Conservation (phyloP, 1,140 invertebrate species). For the Stegodyphus mimosarum region DNA sequence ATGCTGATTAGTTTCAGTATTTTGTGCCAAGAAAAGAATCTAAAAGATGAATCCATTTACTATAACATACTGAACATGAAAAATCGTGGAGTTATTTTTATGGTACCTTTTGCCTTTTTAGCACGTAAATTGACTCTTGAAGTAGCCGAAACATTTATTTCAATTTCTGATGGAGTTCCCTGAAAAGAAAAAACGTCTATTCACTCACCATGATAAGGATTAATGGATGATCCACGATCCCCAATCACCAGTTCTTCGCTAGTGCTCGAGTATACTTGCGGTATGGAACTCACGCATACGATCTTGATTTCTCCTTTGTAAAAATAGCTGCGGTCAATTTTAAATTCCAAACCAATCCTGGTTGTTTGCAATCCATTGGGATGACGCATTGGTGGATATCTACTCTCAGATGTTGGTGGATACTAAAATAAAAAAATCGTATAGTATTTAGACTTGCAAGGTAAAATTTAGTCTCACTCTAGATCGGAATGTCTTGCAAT, state of each 20-base stretch:
- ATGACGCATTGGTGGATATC: slow-evolving; percentile 48
- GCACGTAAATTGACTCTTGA: slow-evolving; percentile 25
- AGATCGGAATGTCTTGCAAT: too few species aligned
- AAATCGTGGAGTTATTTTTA: too few species aligned
- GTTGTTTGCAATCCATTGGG: slow-evolving; percentile 50
- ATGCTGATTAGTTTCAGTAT: too few species aligned
- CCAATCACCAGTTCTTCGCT: slow-evolving; percentile 62
- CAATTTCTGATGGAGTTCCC: slow-evolving; percentile 11
- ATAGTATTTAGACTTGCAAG: too few species aligned
- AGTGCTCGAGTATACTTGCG: slow-evolving; percentile 59
- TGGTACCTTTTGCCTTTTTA: background rate
- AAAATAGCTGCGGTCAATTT: slow-evolving; percentile 51
- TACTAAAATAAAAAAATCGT: slow-evolving; percentile 16
- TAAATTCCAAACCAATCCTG: slow-evolving; percentile 53
- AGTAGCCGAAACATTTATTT: slow-evolving; percentile 36
- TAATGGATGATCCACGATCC: slow-evolving; percentile 48
- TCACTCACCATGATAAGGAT: slow-evolving; percentile 60
- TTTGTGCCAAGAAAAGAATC: too few species aligned
- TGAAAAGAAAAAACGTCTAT: slow-evolving; percentile 38
- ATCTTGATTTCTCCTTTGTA: slow-evolving; percentile 58
- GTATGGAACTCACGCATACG: slow-evolving; percentile 59
- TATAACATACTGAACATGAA: too few species aligned
- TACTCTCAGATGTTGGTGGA: slow-evolving; percentile 42
- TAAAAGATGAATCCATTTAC: too few species aligned
- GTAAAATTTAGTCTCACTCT: too few species aligned